Evolutionary conservation across 2,113 vertebrate genomes (phyloP), one percentile per base, ranked within the genome.

Genomic region (Desmodus rotundus): DNA sequence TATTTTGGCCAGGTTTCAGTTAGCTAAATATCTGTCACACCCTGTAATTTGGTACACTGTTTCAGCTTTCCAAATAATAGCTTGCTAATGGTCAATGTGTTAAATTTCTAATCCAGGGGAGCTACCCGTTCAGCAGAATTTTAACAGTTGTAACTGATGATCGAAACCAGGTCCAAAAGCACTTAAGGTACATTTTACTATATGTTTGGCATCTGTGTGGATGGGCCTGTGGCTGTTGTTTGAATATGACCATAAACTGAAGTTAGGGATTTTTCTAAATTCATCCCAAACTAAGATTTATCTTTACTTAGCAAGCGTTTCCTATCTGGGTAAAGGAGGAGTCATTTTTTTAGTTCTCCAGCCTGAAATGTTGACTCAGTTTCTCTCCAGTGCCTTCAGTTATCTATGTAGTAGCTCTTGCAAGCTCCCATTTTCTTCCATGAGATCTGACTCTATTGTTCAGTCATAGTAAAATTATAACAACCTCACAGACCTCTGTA

Each of bases 91-190:
- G 87, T 91, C 97, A 95, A 88, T 96, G 94, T 97, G n/a, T 97
- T 96, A 97, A 94, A 95, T 94, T 96, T 97, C 85, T 91, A 72
- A 95, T 91, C 96, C 77, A 85, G 91, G 86, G 91, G 87, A 96
- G 91, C 96, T 97, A 89, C 97, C 95, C 89, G 78, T 97, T 97
- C 96, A 97, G 95, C 96, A 97, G 94, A 96, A 97, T 97, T 97
- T 89, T 28, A 28, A 54, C 88, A 96, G 96, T 95, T 89, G 20
- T 82, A 86, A 94, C 95, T 76, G 96, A 94, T 96, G 97, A 96
- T 93, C 73, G 63, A 96, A 96, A 96, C 85, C 93, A 93, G 89
- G 94, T 96, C 96, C 94, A 95, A 94, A 95, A 96, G 93, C 96
- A 95, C 94, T 95, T 95, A 96, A 91, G 91, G 86, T 89, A 24